Evolutionary conservation across 2,113 vertebrate species (phyloP), one percentile per base, ranked within the genome.

Genomic region (Sylvilagus bachmani): DNA sequence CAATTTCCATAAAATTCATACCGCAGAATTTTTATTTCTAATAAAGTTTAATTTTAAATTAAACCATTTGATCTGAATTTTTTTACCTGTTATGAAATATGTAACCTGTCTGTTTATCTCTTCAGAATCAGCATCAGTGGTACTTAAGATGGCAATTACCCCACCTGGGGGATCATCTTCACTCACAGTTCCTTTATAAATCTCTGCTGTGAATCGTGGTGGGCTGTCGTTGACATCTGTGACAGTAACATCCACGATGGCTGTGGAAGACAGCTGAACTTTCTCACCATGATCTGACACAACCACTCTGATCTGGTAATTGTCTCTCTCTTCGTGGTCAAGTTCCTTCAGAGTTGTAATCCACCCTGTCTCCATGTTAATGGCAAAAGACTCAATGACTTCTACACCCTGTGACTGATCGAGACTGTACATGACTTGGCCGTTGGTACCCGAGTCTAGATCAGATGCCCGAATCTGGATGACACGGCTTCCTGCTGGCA

Each of bases 121-220:
- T 93, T 99, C 99, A 2, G 99, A 99, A 93, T 99, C 99, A 0
- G 99, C 98, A 77, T 99, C 99, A 0, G 99, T 99, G 70, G 99
- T 99, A 97, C 99, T 99, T 70, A 99, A 91, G 91, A 99, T 99
- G 71, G 99, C 99, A 14, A 99, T 99, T 13, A 99, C 99, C 0
- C 99, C 99, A 7, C 99, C 99, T 3, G 98, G 98, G 21, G 99
- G 99, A 92, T 99, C 99, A 66, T 99, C 99, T 96, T 99, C 99
- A 58, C 99, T 99, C 96, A 99, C 99, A 1, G 99, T 99, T 85
- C 99, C 99, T 97, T 99, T 99, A 96, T 99, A 99, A 88, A 99
- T 99, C 98, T 99, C 99, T 0, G 99, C 99, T 2, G 99, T 99
- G 94, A 99, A 99, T 27, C 99, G 99, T 0, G 99, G 99, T 0